Evolutionary conservation across 1,140 invertebrate species (phyloP).

Genomic region (Rhopalosiphum padi): DNA sequence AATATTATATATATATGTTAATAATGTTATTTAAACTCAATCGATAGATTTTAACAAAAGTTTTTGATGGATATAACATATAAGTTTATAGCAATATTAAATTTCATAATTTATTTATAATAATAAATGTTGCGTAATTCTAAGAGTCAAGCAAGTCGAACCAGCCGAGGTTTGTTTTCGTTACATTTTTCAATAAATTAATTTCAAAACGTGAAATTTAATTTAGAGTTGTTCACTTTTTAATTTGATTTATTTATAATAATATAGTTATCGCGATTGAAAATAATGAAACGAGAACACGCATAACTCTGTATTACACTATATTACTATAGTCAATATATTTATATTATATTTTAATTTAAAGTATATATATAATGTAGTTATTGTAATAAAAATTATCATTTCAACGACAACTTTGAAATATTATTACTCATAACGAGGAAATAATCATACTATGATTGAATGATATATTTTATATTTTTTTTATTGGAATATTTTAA

Average conservation of each 20-base stretch:
- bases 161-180: background rate
- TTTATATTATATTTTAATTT: background rate
- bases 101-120: background rate
- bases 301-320: background rate
- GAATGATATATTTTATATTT: background rate
- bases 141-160: too few relatives aligned
- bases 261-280: background rate
- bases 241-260: background rate
- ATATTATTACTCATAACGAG: background rate
- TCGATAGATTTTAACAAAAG: background rate
- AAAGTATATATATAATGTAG: background rate
- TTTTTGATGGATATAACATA: background rate
- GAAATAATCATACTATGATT: background rate
- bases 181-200: background rate
- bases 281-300: background rate
- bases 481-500: background rate
- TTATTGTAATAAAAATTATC: background rate
- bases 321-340: background rate
- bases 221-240: background rate
- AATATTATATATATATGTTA: background rate
- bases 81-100: background rate
- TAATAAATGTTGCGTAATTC: background rate
- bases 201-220: background rate
- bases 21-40: background rate
- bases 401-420: background rate